Base-by-base conservation (phyloP, 1,140 invertebrate genomes). In the Hylaeus anthracinus region DNA sequence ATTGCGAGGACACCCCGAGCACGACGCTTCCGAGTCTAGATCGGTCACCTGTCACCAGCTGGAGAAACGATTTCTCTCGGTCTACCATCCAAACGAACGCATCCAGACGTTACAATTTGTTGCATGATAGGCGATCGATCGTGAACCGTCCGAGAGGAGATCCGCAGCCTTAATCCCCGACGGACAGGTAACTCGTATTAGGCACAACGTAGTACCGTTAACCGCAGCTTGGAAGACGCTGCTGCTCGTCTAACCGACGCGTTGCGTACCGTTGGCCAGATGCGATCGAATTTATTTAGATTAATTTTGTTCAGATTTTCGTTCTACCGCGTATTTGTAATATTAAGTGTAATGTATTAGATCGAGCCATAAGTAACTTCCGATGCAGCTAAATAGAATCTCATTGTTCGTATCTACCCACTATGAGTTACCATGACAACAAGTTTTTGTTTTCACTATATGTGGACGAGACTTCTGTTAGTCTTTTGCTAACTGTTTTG, bases 141-240 rank as follows among this genome's bases (percentile, higher is more conserved):
- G 82, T 72, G 45, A 70, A 64, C 43, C 55, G 41, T 72, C 14
- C 69, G 41, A 39, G n/a, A 9, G 51, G 5, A 60, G 45, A 73
- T 64, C 39, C 37, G 8, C 43, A 48, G 12, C 12, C 58, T 72
- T 72, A 65, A 79, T 72, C 70, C 58, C 2, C 12, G 70, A 4
- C 41, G 41, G 65, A 66, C 67, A 71, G 55, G 45, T 9, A 67
- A 73, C 65, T 72, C 76, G 70, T 73, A 79, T 82, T 79, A 82
- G 76, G 70, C 70, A 69, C 81, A 82, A 79, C 76, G 69, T 82
- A 6, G 58, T 82, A 82, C 81, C 81, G 81, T 82, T 82, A 79
- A 63, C 53, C 41, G 58, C n/a, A 43, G 63, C 12, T 39, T 56
- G n/a, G 71, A 14, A 72, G 48, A 66, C 61, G 48, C 9, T 43